Conservation (phyloP, 2,113 vertebrate genomes). For the Strix aluco region DNA sequence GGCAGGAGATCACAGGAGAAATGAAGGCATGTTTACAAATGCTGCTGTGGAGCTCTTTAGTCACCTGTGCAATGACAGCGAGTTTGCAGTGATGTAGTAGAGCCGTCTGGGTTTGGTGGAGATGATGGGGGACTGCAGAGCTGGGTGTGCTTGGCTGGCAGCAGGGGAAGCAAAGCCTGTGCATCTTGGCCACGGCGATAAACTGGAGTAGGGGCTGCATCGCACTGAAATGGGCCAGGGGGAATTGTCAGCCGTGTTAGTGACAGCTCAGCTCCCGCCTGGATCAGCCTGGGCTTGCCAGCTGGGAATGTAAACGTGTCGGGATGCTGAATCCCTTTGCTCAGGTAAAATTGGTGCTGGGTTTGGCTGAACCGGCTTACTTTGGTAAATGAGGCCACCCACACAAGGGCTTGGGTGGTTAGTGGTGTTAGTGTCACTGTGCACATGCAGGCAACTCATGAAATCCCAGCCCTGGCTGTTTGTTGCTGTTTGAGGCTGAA, state of each 20-base stretch:
- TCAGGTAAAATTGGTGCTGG: neutral
- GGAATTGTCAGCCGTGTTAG: neutral
- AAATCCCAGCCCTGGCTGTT: neutral
- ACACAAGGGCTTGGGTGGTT: neutral
- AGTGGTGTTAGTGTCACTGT: too few relatives aligned
- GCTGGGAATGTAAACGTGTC: neutral
- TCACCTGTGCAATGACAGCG: neutral
- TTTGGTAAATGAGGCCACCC: too few relatives aligned
- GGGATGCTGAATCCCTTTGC: neutral
- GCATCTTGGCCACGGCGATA: neutral
- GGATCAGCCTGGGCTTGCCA: neutral
- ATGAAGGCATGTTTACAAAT: neutral
- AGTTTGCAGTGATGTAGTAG: neutral
- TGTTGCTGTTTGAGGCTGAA: neutral
- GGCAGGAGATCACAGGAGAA: neutral
- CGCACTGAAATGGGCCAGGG: neutral
- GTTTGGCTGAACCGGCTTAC: neutral
- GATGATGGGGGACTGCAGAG: neutral
- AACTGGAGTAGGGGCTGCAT: too few relatives aligned
- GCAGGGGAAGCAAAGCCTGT: neutral
- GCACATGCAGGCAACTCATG: too few relatives aligned
- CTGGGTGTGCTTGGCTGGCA: neutral
- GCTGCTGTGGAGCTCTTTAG: neutral
- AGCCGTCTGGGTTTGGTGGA: neutral
- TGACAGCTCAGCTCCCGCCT: neutral